Evolutionary conservation across 1,140 invertebrate genomes (phyloP).

Genomic region (Sitobion miscanthi): DNA sequence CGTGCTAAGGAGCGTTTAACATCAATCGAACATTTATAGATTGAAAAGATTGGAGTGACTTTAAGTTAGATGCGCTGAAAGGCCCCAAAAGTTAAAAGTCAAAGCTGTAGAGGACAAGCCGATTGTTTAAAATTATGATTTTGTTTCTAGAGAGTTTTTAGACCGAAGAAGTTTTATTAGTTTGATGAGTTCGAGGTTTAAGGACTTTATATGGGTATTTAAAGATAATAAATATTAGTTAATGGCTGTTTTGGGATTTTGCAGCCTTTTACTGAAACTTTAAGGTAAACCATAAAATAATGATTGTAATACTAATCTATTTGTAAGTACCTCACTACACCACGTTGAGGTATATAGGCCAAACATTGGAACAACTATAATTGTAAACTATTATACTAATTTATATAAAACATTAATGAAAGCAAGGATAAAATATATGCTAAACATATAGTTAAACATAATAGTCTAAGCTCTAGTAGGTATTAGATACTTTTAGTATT

Average conservation of each 20-base stretch:
- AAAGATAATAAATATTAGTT: conserved; percentile 12
- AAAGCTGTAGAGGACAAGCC: not conserved
- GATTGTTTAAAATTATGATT: not conserved
- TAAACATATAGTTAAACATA: not conserved
- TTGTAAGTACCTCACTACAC: not conserved
- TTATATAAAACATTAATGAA: not conserved
- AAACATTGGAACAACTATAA: not conserved
- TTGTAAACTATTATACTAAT: not conserved
- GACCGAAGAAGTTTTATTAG: not conserved
- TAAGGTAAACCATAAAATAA: not conserved
- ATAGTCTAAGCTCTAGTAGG: too few relatives aligned
- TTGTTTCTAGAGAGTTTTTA: not conserved
- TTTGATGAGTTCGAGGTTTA: not conserved
- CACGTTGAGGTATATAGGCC: too few relatives aligned
- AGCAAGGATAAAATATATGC: not conserved
- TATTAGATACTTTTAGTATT: too few relatives aligned
- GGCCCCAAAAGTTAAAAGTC: not conserved
- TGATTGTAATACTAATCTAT: not conserved
- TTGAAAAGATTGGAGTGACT: not conserved
- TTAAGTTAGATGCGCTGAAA: not conserved
- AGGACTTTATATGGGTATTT: not conserved
- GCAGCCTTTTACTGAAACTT: not conserved
- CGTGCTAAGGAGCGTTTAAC: not conserved
- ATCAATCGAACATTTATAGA: not conserved
- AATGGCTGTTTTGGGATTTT: not conserved